Conservation (phyloP, 1,140 invertebrate genomes). For the Homalodisca vitripennis region DNA sequence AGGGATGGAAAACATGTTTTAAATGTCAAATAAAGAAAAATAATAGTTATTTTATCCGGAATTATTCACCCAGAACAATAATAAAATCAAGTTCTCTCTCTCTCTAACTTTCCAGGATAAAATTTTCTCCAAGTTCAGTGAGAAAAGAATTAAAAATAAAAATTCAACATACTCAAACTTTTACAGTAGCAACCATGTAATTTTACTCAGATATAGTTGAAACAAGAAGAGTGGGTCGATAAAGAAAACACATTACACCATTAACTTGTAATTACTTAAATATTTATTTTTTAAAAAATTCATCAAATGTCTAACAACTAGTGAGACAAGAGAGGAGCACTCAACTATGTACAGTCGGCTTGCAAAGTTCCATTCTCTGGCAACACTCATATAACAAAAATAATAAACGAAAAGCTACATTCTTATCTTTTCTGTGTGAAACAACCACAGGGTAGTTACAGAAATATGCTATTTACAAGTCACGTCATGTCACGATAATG, state of each 20-base stretch:
- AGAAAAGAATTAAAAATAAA: too few relatives aligned
- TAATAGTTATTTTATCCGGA: too few relatives aligned
- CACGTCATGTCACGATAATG: constrained; percentile 5
- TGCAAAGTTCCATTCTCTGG: background rate
- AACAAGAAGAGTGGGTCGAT: too few relatives aligned
- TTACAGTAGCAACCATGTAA: too few relatives aligned
- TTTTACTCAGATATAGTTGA: too few relatives aligned
- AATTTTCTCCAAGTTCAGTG: too few relatives aligned
- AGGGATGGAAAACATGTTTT: too few relatives aligned
- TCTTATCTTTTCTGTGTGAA: constrained; percentile 6
- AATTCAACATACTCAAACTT: too few relatives aligned
- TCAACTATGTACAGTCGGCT: background rate
- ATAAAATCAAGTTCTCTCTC: too few relatives aligned
- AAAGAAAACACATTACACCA: background rate
- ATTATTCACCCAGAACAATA: too few relatives aligned
- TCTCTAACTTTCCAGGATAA: too few relatives aligned
- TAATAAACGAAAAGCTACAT: constrained; percentile 19
- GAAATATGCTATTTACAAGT: background rate
- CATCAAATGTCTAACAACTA: constrained; percentile 21
- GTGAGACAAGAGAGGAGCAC: constrained; percentile 3
- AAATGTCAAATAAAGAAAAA: too few relatives aligned
- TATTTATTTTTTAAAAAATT: constrained; percentile 25
- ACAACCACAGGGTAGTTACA: background rate
- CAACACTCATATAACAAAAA: constrained; percentile 4
- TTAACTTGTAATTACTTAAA: constrained; percentile 18